phyloP scores from a whole-genome alignment of 2,113 vertebrate genomes.

The Mungos mungo region DNA sequence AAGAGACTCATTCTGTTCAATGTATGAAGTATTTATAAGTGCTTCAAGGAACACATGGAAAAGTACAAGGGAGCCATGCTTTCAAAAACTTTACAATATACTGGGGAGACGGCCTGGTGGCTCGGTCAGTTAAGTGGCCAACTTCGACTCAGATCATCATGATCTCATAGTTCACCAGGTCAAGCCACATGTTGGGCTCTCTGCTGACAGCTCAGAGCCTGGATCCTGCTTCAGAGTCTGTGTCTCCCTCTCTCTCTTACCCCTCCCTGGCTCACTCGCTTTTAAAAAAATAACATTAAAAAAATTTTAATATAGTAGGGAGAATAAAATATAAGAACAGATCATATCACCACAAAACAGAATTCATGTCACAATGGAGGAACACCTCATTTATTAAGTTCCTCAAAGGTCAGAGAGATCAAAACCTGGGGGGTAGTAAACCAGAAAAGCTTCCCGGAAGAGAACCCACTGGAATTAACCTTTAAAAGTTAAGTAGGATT shows the following conservation, averaged over 20 bases:
- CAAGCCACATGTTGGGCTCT: neutral
- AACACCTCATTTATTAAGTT: neutral
- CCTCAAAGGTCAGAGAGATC: neutral
- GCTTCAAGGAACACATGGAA: neutral
- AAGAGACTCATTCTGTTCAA: neutral
- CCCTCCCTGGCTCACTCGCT: neutral
- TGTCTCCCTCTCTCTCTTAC: neutral
- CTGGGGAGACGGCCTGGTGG: neutral
- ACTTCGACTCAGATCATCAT: neutral
- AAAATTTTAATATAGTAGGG: neutral
- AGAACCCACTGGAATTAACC: neutral
- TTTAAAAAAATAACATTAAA: neutral
- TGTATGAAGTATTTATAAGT: neutral
- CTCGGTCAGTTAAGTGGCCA: neutral
- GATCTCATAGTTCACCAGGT: neutral
- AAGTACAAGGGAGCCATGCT: neutral
- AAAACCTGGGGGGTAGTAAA: neutral
- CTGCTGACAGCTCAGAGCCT: neutral
- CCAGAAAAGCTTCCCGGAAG: neutral
- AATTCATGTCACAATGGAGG: neutral
- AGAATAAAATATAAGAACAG: neutral
- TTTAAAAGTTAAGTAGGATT: neutral
- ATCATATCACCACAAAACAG: neutral
- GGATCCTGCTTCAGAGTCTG: neutral
- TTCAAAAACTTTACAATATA: neutral